Conservation (phyloP, 2,888 invertebrate species). For the Saturnia pavonia region DNA sequence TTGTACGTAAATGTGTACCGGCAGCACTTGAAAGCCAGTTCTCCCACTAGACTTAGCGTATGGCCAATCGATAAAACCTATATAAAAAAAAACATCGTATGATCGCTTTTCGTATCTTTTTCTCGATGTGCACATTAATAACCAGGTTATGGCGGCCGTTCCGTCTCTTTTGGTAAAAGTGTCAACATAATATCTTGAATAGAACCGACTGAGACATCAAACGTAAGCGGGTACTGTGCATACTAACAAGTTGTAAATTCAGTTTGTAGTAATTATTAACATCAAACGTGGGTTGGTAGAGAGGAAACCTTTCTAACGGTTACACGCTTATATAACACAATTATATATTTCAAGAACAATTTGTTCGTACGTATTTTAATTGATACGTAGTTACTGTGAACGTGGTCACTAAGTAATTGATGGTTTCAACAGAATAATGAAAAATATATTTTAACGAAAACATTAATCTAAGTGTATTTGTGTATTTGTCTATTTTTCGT, state of each 20-base stretch:
- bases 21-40: no score
- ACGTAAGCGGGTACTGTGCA: not conserved
- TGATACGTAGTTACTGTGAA: not conserved
- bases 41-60: no score
- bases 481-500: no score
- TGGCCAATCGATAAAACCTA: no score
- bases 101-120: no score
- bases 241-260: conserved; percentile 22
- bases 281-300: conserved; percentile 7
- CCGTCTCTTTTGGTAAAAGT: not conserved
- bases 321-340: not conserved
- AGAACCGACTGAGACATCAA: not conserved
- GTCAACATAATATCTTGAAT: not conserved
- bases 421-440: no score
- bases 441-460: no score
- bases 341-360: not conserved
- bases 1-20: no score
- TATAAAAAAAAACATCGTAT: no score
- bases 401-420: no score
- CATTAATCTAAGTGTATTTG: no score
- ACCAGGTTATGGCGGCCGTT: not conserved
- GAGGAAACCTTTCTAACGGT: conserved; percentile 3
- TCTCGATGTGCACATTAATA: not conserved
- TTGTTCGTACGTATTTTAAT: not conserved
- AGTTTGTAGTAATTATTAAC: conserved; percentile 20